Percentiles rank a stretch among this genome's conserved stretches.
These are phyloP conservation scores for Laticauda laticaudata DNA, from an alignment of 2,113 vertebrate genomes.

Conservation along the genomic window DNA sequence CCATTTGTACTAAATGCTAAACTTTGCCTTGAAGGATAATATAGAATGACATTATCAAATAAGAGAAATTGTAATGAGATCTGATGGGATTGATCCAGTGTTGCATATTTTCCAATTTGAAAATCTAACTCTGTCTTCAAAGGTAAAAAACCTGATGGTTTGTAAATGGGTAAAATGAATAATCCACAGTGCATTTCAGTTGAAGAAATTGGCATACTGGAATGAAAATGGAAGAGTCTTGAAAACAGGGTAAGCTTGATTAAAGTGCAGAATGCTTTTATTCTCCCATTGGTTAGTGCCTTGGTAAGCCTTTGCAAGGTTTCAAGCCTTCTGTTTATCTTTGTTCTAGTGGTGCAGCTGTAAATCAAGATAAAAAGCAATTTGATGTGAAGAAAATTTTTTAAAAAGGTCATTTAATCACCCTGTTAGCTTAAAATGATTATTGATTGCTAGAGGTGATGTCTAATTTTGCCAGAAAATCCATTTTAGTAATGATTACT, in stretches of 20 bases:
- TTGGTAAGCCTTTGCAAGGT: slow-evolving; percentile 43
- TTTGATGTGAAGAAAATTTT: slow-evolving; percentile 73
- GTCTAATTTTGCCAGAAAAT: slow-evolving; percentile 81
- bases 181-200: slow-evolving; percentile 43
- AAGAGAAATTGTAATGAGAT: slow-evolving; percentile 17
- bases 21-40: neutral
- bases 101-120: slow-evolving; percentile 65
- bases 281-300: slow-evolving; percentile 47
- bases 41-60: neutral
- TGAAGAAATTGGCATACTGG: slow-evolving; percentile 37
- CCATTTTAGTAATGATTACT: slow-evolving; percentile 76
- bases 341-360: slow-evolving; percentile 64
- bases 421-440: slow-evolving; percentile 76
- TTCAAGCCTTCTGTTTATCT: slow-evolving; percentile 69
- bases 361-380: slow-evolving; percentile 79
- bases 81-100: slow-evolving; percentile 52
- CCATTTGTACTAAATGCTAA: neutral
- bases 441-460: slow-evolving; percentile 77
- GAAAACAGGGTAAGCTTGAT: slow-evolving; percentile 57
- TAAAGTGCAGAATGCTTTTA: slow-evolving; percentile 59
- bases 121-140: slow-evolving; percentile 32
- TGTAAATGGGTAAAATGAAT: slow-evolving; percentile 54
- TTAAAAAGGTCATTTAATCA: slow-evolving; percentile 78
- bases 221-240: slow-evolving; percentile 29
- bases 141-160: slow-evolving; percentile 56